phyloP scores from a whole-genome alignment of 1,140 invertebrate genomes.

The Panagrolaimus sp. region DNA sequence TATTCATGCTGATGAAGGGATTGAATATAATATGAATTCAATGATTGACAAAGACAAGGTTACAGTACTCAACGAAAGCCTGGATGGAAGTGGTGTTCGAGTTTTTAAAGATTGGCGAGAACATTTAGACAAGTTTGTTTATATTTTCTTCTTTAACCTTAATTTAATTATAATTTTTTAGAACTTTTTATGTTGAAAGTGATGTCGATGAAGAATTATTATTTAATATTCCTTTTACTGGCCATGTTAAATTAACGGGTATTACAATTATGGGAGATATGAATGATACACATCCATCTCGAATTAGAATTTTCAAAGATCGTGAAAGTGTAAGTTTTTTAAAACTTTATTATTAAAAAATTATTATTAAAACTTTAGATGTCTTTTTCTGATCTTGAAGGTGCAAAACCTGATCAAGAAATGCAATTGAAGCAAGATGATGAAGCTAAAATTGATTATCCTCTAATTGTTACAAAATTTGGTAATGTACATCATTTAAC shows the following conservation, averaged over 20 bases:
- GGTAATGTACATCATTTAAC: conserved; percentile 78
- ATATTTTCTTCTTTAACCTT: neutral
- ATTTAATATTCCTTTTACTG: conserved; percentile 92
- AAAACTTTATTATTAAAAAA: conserved; percentile 3
- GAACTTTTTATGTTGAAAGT: conserved; percentile 78
- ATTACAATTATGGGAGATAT: conserved; percentile 81
- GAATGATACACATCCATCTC: conserved; percentile 73
- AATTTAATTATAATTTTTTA: conserved; percentile 35
- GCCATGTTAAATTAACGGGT: conserved; percentile 86
- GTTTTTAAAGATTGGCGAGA: conserved; percentile 90
- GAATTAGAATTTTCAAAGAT: conserved; percentile 73
- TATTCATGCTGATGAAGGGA: conserved; percentile 67
- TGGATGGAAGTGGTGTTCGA: conserved; percentile 74
- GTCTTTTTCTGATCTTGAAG: conserved; percentile 78
- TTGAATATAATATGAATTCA: conserved; percentile 77
- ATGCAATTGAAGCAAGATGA: conserved; percentile 77
- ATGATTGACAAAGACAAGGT: conserved; percentile 61
- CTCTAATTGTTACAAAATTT: conserved; percentile 78
- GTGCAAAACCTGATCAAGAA: conserved; percentile 73
- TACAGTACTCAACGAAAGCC: conserved; percentile 71
- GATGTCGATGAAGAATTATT: conserved; percentile 86
- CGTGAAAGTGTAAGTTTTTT: conserved; percentile 34
- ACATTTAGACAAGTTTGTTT: conserved; percentile 70
- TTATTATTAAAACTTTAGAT: conserved; percentile 66
- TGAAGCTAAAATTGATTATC: conserved; percentile 75